These are phyloP conservation scores for Chelon auratus DNA, from an alignment of 2,797 vertebrate species.

Conservation along the genomic window DNA sequence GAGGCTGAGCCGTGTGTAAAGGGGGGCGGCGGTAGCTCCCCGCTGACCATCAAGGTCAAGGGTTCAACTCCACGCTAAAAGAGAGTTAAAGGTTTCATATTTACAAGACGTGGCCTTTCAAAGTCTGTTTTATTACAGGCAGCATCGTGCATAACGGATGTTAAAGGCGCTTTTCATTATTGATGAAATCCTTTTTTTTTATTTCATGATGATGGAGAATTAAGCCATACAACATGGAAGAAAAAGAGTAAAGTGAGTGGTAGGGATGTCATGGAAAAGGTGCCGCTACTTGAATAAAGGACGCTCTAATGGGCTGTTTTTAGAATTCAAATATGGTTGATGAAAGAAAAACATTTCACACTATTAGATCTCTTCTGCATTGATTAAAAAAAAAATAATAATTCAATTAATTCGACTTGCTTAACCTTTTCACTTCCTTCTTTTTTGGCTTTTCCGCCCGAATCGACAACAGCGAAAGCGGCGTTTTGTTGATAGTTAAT, in stretches of 20 bases:
- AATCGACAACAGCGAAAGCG: slow-evolving; percentile 11
- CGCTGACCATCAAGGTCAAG: slow-evolving; percentile 30
- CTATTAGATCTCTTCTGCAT: slow-evolving; percentile 55
- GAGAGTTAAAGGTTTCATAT: slow-evolving; percentile 38
- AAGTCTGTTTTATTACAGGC: slow-evolving; percentile 5
- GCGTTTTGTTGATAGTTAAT: slow-evolving; percentile 35
- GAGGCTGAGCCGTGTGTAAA: slow-evolving; percentile 43
- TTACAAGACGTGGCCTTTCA: slow-evolving; percentile 20
- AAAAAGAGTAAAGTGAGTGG: slow-evolving; percentile 39
- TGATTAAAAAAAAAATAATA: slow-evolving; percentile 50
- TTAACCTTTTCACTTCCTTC: slow-evolving; percentile 29
- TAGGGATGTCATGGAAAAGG: slow-evolving; percentile 45
- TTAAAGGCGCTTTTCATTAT: slow-evolving; percentile 26
- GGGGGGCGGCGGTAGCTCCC: slow-evolving; percentile 25
- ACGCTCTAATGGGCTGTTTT: slow-evolving; percentile 50
- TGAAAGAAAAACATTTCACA: slow-evolving; percentile 57
- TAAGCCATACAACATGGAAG: slow-evolving; percentile 9
- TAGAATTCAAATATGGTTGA: slow-evolving; percentile 64
- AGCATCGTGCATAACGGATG: slow-evolving; percentile 22
- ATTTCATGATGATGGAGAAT: slow-evolving; percentile 35
- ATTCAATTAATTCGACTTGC: slow-evolving; percentile 60
- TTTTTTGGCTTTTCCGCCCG: neutral
- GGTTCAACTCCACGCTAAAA: slow-evolving; percentile 49
- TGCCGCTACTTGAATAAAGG: slow-evolving; percentile 36
- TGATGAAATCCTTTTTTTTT: slow-evolving; percentile 21